Base-by-base conservation (phyloP, 2,113 vertebrate genomes). In the Colius striatus region DNA sequence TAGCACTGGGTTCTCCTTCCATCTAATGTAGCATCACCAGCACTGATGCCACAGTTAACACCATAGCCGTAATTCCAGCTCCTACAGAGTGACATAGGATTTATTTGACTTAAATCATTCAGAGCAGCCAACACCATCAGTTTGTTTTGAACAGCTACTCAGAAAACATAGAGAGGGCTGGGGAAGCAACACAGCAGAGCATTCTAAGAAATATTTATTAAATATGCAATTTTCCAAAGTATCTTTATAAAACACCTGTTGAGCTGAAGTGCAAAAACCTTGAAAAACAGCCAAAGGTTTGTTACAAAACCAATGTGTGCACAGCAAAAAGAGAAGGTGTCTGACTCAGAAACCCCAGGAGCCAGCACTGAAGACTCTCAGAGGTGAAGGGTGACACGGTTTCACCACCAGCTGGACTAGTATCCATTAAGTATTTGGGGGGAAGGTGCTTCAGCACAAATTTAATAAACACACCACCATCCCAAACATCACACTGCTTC, bases 121-220 rank as follows among this genome's bases (percentile, higher is more conserved):
- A 41, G 50, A 71, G 51, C 6, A 58, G 57, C 34, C 47, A 54
- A 34, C 12, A 16, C 2, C 2, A 65, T 17, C 57, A 30, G 30
- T 50, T 65, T 61, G 43, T 60, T 91, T 61, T 45, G 43, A 92
- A 43, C 21, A 63, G 11, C 34, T 67, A 6, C 23, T 70, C 30
- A 29, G 43, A 43, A 53, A 83, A n/a, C 0, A 5, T 3, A 38
- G 29, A 76, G 16, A 50, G 10, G 29, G 17, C 16, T 50, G 8
- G 43, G 47, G 16, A 93, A 87, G 45, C 47, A 91, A 88, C 32
- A 30, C 2, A 54, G 57, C n/a, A 62, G 48, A 65, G 58, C 66
- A 70, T 41, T 91, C 38, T 93, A 61, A 11, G 41, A 68, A 86
- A 38, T 12, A 1, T 97, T 96, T 97, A 97, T 96, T 97, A 89